These are phyloP conservation scores for Ardeotis arabs DNA, from an alignment of 2,113 vertebrate species.

Conservation along the genomic window DNA sequence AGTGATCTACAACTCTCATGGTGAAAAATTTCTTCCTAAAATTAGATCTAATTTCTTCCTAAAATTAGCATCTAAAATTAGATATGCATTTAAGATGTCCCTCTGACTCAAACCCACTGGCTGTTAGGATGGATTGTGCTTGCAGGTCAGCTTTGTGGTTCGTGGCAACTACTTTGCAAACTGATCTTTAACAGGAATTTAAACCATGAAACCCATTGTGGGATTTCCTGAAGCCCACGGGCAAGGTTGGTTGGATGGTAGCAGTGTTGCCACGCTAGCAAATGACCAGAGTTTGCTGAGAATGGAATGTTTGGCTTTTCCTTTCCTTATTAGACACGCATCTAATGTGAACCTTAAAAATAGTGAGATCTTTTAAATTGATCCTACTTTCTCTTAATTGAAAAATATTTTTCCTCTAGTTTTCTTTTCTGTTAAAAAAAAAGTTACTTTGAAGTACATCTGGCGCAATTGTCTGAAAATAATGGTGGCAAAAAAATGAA, in stretches of 20 bases:
- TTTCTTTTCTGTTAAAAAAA: neutral
- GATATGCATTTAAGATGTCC: neutral
- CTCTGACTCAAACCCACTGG: neutral
- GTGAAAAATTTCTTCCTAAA: no score
- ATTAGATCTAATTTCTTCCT: no score
- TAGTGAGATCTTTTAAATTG: neutral
- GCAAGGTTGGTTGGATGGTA: no score
- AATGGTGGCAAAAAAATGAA: neutral
- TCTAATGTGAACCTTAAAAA: neutral
- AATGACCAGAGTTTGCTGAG: neutral
- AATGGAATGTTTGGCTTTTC: neutral
- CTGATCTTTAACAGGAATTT: neutral
- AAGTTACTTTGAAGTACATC: neutral
- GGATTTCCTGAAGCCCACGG: neutral
- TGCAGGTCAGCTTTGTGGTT: neutral
- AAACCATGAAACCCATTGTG: neutral
- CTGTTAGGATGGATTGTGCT: neutral
- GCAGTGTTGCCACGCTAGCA: neutral
- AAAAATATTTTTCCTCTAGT: neutral
- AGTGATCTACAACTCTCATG: no score
- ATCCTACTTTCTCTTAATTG: neutral
- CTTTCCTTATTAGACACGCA: neutral
- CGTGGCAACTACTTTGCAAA: neutral
- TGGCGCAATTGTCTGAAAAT: neutral
- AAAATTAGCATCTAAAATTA: fast-evolving